A percentile compares a stretch with the other conserved stretches of the same genome.
Conservation (phyloP, 2,888 invertebrate genomes). For the Mimachlamys varia region DNA sequence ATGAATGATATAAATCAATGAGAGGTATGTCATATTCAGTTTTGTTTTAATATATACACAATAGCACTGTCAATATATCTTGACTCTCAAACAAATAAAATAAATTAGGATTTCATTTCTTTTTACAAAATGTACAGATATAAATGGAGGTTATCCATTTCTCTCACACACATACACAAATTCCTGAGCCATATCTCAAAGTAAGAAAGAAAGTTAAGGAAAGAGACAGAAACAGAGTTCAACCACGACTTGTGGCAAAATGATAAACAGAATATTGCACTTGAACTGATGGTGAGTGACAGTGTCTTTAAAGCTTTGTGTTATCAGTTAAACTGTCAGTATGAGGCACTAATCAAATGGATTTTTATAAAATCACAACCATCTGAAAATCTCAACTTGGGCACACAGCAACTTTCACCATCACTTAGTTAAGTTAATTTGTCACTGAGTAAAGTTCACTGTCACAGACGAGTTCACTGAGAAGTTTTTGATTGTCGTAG, state of each 20-base stretch:
- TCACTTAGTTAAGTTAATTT: neutral
- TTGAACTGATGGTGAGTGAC: neutral
- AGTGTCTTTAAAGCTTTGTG: neutral
- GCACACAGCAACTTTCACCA: slow-evolving; percentile 14
- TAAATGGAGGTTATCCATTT: slow-evolving; percentile 10
- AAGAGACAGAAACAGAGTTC: neutral
- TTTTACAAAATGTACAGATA: slow-evolving; percentile 45
- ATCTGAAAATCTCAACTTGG: slow-evolving; percentile 15
- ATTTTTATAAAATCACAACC: neutral
- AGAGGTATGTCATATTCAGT: neutral
- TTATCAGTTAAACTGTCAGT: slow-evolving; percentile 26
- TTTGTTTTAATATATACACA: slow-evolving; percentile 17
- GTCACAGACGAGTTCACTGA: neutral
- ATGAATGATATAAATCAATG: neutral
- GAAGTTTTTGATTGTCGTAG: neutral
- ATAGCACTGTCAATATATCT: slow-evolving; percentile 20
- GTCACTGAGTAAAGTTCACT: neutral
- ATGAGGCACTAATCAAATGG: slow-evolving; percentile 22
- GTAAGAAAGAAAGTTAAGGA: neutral
- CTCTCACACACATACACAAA: slow-evolving; percentile 25
- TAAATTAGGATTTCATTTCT: slow-evolving; percentile 46
- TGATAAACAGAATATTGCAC: slow-evolving; percentile 24
- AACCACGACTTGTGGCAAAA: neutral
- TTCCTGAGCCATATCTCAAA: slow-evolving; percentile 18
- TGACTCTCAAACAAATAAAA: slow-evolving; percentile 37